Base-by-base conservation (phyloP, 2,113 vertebrate species). In the Nettapus auritus region DNA sequence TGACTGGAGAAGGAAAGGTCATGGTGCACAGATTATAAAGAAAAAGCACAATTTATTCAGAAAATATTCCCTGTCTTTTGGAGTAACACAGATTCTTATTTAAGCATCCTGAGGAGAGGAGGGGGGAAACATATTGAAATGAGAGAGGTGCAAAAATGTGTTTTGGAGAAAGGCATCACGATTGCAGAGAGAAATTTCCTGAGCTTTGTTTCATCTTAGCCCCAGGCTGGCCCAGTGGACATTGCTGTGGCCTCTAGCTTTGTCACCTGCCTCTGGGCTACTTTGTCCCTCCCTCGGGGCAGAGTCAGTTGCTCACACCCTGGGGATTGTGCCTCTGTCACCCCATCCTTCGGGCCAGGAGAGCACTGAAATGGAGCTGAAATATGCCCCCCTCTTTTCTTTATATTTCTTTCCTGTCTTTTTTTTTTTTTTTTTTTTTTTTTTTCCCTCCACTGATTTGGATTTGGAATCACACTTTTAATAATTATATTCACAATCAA, bases 401-500 rank as follows among this genome's bases (percentile, higher is more conserved):
- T 17, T 22, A 5, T 15, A 13, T 34, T 23, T 13, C 14, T 8
- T 36, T 25, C 18, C 6, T 17, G 16, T n/a, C 16, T 3, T 1
- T 0, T 6, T 15, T 63, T 25, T 25, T 44, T 17, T 22, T 14
- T 53, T 34, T 48, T 22, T 25, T 25, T 22, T 25, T 50, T 44
- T 17, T 22, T 14, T 59, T 34, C 22, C 22, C 22, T 12, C 50
- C 23, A 25, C 50, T 80, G 2, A 25, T 69, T 68, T 52, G 20
- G 22, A 36, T 86, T 75, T 87, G 55, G 66, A 90, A 91, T 96
- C 88, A 80, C n/a, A 82, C 46, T 81, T 95, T 73, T 83, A 94
- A 95, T 91, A 84, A 88, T 91, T 91, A 69, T 34, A 90, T 85
- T 96, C 68, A 19, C 40, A 71, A 88, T 60, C 79, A 94, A 77